Evolutionary conservation across 2,113 vertebrate genomes (phyloP).

Genomic region (Stegostoma tigrinum): DNA sequence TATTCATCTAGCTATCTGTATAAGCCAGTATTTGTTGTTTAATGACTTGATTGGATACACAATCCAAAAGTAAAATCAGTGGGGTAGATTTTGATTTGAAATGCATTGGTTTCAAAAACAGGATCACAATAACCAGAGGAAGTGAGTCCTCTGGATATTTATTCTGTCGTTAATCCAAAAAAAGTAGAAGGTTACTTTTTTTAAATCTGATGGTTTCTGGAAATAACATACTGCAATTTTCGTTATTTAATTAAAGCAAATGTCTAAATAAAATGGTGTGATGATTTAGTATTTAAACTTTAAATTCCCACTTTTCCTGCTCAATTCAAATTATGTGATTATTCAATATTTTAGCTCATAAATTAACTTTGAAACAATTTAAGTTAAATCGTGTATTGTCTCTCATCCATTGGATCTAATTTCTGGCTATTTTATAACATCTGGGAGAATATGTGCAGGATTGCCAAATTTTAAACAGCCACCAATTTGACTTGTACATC

Average conservation of each 20-base stretch:
- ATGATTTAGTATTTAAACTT: neutral
- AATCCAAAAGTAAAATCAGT: neutral
- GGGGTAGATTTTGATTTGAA: neutral
- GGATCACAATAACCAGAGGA: neutral
- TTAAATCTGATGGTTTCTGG: neutral
- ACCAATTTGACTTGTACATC: neutral
- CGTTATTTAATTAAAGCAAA: neutral
- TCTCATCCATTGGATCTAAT: neutral
- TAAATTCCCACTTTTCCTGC: neutral
- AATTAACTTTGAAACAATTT: neutral
- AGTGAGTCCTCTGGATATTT: neutral
- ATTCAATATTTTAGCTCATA: neutral
- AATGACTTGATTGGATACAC: neutral
- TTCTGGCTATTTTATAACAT: neutral
- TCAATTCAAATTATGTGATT: neutral
- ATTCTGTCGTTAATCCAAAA: neutral
- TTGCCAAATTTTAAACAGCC: neutral
- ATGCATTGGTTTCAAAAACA: neutral
- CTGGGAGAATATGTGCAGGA: neutral
- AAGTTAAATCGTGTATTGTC: neutral
- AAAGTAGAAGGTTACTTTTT: neutral
- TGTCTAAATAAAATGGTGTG: neutral
- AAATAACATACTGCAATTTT: neutral
- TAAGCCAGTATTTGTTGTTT: neutral
- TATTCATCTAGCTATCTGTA: neutral